Conservation (phyloP, 2,888 invertebrate species). For the Acrobasis consociella region DNA sequence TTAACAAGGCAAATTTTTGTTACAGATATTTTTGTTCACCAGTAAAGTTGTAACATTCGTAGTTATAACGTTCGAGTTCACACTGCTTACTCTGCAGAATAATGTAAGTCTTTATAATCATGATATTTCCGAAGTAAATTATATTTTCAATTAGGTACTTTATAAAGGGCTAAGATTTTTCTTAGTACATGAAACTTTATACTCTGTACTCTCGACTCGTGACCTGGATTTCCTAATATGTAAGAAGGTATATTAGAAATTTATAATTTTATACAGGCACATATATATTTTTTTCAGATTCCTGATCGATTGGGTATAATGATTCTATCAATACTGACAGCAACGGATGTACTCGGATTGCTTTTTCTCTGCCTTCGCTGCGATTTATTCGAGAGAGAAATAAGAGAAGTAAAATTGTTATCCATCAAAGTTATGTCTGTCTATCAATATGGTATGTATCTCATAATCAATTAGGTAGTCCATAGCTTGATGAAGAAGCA, state of each 20-base stretch:
- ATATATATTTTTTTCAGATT: neutral
- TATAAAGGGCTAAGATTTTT: too few species aligned
- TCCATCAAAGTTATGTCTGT: constrained; percentile 51
- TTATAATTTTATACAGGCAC: too few species aligned
- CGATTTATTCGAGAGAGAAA: constrained; percentile 51
- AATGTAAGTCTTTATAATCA: constrained; percentile 46
- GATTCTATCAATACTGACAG: constrained; percentile 36
- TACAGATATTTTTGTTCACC: constrained; percentile 52
- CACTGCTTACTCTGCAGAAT: constrained; percentile 44
- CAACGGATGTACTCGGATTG: constrained; percentile 40
- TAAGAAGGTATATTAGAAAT: too few species aligned
- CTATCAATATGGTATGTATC: constrained; percentile 49
- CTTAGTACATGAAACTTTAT: too few species aligned
- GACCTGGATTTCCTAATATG: too few species aligned
- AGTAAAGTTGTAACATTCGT: constrained; percentile 45
- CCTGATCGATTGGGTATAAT: constrained; percentile 30
- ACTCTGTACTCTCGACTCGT: too few species aligned
- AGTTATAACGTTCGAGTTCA: constrained; percentile 47
- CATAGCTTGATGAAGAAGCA: too few species aligned
- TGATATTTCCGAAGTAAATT: neutral
- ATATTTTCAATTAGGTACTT: too few species aligned
- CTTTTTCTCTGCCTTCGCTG: constrained; percentile 47
- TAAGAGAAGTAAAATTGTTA: constrained; percentile 55
- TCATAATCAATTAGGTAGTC: neutral
- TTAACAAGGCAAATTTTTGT: constrained; percentile 20